Percentiles rank a stretch among this genome's conserved stretches.
Evolutionary conservation across 2,113 vertebrate species (phyloP).

Genomic region (Catagonus wagneri): DNA sequence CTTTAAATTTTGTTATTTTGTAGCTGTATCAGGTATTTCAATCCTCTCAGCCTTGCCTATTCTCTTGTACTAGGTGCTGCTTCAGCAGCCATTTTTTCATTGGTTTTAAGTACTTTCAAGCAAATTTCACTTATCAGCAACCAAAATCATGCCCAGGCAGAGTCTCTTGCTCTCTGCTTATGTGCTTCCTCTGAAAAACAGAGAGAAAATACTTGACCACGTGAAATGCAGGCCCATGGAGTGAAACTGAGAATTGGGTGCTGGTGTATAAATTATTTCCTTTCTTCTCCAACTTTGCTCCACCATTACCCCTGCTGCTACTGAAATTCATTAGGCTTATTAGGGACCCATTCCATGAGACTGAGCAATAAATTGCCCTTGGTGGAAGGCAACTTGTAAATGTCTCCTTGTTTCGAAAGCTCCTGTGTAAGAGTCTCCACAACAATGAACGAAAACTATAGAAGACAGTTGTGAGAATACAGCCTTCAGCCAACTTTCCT

Average conservation of each 20-base stretch:
- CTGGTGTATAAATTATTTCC: neutral
- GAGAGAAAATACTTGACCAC: neutral
- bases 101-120: neutral
- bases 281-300: neutral
- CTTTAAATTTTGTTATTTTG: neutral
- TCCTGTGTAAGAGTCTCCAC: neutral
- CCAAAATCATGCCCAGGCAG: neutral
- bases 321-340: neutral
- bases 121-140: neutral
- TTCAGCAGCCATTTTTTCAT: neutral
- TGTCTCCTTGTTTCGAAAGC: neutral
- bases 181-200: neutral
- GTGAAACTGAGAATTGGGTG: neutral
- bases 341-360: neutral
- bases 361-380: neutral
- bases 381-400: neutral
- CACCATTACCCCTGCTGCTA: fast-evolving
- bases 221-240: fast-evolving
- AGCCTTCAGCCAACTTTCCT: neutral
- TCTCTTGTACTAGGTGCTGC: neutral
- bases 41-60: neutral
- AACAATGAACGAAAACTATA: neutral
- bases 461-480: neutral
- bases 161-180: neutral
- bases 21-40: neutral